Percentiles rank a stretch among this genome's conserved stretches.
phyloP scores from a whole-genome alignment of 1,140 invertebrate genomes.

The Philotrypesis tridentata region DNA sequence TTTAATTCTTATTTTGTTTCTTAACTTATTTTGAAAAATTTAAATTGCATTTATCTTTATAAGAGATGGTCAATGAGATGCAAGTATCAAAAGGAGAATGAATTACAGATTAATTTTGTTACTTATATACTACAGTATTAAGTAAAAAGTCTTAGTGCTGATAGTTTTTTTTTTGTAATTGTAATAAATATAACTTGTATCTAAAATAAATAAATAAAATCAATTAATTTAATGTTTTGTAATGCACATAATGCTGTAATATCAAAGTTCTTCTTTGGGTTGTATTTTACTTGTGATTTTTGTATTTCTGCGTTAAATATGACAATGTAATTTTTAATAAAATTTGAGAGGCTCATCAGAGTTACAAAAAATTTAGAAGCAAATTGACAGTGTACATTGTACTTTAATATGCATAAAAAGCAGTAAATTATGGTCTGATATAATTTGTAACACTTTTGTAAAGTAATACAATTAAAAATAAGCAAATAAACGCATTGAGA shows the following conservation, averaged over 20 bases:
- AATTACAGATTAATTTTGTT: slow-evolving; percentile 57
- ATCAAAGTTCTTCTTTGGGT: slow-evolving; percentile 28
- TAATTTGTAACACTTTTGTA: neutral
- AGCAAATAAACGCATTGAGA: slow-evolving; percentile 26
- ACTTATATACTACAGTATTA: slow-evolving; percentile 53
- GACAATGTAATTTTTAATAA: neutral
- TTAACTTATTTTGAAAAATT: slow-evolving; percentile 34
- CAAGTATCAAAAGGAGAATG: slow-evolving; percentile 30
- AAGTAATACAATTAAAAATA: neutral
- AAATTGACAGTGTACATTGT: neutral
- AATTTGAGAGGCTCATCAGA: neutral
- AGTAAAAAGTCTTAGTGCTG: slow-evolving; percentile 44
- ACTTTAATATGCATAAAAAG: neutral
- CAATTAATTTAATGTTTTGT: neutral
- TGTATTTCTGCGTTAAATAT: slow-evolving; percentile 37
- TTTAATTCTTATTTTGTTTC: neutral
- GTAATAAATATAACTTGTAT: neutral
- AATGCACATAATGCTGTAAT: neutral
- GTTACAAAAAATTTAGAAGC: neutral
- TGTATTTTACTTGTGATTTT: slow-evolving; percentile 43
- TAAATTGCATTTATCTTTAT: slow-evolving; percentile 15
- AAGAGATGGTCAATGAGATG: neutral
- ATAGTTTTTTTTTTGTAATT: slow-evolving; percentile 30
- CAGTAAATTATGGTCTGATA: too few species aligned
- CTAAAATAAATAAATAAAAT: neutral